These are phyloP conservation scores for Isaurus tuberculatus DNA, from an alignment of 92 coral and sea anemone genomes.

Conservation along the genomic window DNA sequence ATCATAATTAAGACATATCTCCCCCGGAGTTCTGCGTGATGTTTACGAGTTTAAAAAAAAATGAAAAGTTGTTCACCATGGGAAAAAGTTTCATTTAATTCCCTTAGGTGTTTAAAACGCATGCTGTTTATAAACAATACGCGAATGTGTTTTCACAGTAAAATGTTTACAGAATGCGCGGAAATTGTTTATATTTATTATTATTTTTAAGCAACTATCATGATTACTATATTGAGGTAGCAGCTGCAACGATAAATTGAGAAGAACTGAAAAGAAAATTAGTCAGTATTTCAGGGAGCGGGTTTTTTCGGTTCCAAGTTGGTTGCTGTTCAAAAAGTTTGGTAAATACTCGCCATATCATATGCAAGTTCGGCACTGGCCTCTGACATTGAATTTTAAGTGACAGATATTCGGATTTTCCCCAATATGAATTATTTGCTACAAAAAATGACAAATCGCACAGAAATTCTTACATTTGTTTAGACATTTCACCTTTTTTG, in stretches of 20 bases:
- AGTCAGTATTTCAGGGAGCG: not conserved
- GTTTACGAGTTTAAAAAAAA: not conserved
- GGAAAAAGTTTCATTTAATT: not conserved
- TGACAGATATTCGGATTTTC: not conserved
- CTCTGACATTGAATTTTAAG: not conserved
- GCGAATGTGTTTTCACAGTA: not conserved
- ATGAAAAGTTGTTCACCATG: not conserved
- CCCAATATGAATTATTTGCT: not conserved
- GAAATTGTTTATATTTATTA: conserved; percentile 8
- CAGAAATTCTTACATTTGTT: not conserved
- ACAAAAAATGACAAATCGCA: not conserved
- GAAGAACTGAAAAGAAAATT: not conserved
- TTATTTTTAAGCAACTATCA: not conserved
- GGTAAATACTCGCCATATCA: not conserved
- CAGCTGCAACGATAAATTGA: not conserved
- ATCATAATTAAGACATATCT: not conserved
- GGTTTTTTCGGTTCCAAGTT: not conserved
- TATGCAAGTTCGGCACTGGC: not conserved
- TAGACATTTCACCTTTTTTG: no score
- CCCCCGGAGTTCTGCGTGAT: conserved; percentile 7
- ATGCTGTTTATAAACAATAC: not conserved
- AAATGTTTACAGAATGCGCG: conserved; percentile 30
- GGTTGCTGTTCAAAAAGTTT: not conserved
- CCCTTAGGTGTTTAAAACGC: not conserved
- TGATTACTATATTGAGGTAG: not conserved